Base-by-base conservation (phyloP, 2,113 vertebrate species). In the Rhadina sibilatrix region DNA sequence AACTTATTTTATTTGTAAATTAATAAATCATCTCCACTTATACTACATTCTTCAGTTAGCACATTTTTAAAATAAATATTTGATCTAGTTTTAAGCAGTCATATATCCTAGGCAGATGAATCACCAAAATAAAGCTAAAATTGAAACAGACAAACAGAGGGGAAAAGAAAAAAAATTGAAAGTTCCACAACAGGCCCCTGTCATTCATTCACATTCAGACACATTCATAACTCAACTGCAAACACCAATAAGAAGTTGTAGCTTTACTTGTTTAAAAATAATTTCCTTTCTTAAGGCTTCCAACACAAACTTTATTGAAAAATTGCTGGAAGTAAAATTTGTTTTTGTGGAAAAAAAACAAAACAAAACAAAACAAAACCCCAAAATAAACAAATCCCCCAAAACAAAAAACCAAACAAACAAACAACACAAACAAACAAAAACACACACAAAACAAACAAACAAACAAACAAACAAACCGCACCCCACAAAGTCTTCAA, bases 1-100 rank as follows among this genome's bases (percentile, higher is more conserved):
- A 69, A 19, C 0, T 1, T 31, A 1, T 38, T 71, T 59, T 18
- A 28, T 54, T 72, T 0, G 0, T 37, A 90, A 72, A 53, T 31
- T 79, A 54, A 40, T 21, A 38, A 44, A 56, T 44, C 22, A 25
- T 44, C 12, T 57, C n/a, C 24, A 37, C 17, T 88, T 75, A 42
- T 2, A 24, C 40, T 65, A 5, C 2, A 22, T 84, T 84, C 27
- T 85, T 82, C 69, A 65, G 33, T 18, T 31, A 50, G 4, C 5
- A 35, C 2, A 61, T 24, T 44, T 86, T 65, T 86, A 63, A 15
- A 83, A 54, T 2, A 75, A 46, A 83, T 6, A 23, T 46, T 92
- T 70, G 5, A 49, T 77, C 27, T 44, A 35, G 4, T 57, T 78
- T 85, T 47, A 86, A 86, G 35, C 35, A 82, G 8, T 23, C 21